phyloP scores from a whole-genome alignment of 2,113 vertebrate genomes.

The Trachemys scripta region DNA sequence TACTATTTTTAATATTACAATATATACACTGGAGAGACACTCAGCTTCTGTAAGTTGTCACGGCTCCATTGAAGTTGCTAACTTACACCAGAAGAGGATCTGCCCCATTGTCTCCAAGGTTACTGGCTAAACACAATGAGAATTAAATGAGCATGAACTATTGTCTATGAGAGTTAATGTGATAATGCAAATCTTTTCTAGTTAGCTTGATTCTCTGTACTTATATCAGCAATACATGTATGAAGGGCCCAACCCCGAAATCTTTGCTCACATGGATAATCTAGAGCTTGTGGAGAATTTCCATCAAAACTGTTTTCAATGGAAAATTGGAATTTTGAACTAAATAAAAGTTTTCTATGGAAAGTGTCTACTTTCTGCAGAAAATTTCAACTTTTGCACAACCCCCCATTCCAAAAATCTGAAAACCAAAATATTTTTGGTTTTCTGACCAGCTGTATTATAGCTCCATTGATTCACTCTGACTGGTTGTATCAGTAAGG shows the following conservation, averaged over 20 bases:
- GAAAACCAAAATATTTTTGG: not conserved
- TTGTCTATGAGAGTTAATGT: not conserved
- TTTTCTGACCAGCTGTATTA: not conserved
- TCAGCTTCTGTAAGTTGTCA: not conserved
- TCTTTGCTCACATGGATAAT: not conserved
- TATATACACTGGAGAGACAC: not conserved
- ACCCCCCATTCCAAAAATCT: not conserved
- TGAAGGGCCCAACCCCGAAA: not conserved
- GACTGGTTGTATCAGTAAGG: not conserved
- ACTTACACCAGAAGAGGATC: not conserved
- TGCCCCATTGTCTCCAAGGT: not conserved
- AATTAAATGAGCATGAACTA: not conserved
- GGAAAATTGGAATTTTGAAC: not conserved
- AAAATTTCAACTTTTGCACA: not conserved
- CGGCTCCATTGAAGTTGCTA: not conserved
- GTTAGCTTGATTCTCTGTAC: not conserved
- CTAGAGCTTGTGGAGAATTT: not conserved
- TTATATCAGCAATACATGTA: not conserved
- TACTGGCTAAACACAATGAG: not conserved
- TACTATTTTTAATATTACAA: not conserved
- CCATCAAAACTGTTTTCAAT: not conserved
- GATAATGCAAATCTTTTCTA: not conserved
- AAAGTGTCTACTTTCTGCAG: not conserved
- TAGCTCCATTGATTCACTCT: not conserved
- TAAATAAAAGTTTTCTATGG: not conserved